phyloP scores from a whole-genome alignment of 2,888 invertebrate species.

The Mycogona germanica region DNA sequence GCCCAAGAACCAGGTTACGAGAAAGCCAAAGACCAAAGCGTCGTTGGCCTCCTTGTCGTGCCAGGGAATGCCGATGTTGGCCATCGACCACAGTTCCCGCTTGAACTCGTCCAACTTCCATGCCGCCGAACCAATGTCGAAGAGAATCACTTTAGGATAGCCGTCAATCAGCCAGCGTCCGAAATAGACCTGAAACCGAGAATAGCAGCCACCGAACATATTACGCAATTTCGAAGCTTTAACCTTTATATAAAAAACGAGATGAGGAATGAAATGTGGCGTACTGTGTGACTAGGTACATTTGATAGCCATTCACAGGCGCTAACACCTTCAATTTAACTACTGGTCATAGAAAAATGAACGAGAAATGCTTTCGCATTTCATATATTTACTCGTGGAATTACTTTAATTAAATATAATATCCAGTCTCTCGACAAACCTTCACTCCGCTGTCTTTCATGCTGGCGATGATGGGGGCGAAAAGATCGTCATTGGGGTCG shows the following conservation, averaged over 20 bases:
- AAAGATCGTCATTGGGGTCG: constrained; percentile 60
- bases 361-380: too few species aligned
- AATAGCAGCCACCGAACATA: too few species aligned
- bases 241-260: constrained; percentile 12
- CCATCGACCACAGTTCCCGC: constrained; percentile 80
- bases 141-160: constrained; percentile 94
- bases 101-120: constrained; percentile 95
- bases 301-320: neutral
- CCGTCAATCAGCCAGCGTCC: constrained; percentile 99
- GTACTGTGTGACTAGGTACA: too few species aligned
- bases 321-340: too few species aligned
- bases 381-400: too few species aligned
- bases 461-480: constrained; percentile 59
- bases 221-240: too few species aligned
- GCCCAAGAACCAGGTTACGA: constrained; percentile 82
- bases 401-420: too few species aligned
- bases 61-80: constrained; percentile 84
- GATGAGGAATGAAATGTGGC: neutral
- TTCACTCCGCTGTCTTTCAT: constrained; percentile 77
- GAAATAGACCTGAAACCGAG: constrained; percentile 64
- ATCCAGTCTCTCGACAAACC: constrained; percentile 44
- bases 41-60: constrained; percentile 94
- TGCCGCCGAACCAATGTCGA: constrained; percentile 92
- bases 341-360: too few species aligned
- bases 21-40: constrained; percentile 87